Percentiles rank a stretch among this genome's conserved stretches.
Evolutionary conservation across 2,888 invertebrate species (phyloP).

Genomic region (Mimachlamys varia): DNA sequence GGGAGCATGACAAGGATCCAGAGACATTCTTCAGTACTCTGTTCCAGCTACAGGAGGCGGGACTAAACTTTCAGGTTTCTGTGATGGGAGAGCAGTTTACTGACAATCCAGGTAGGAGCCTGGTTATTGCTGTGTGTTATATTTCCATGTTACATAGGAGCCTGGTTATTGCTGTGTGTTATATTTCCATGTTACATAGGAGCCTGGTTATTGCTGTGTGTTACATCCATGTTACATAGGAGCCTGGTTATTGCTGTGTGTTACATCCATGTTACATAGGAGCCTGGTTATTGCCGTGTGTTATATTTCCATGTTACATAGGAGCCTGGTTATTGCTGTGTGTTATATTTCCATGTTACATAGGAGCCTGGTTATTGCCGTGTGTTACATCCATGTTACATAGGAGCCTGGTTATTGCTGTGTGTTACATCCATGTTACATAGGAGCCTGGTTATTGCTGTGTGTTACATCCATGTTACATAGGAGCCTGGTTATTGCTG

Average conservation of each 20-base stretch:
- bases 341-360: no score
- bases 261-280: conserved; percentile 55
- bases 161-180: background rate
- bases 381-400: no score
- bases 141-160: conserved; percentile 56
- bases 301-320: conserved; percentile 52
- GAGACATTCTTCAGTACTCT: conserved; percentile 85
- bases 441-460: conserved; percentile 52
- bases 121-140: background rate
- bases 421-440: no score
- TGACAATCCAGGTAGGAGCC: conserved; percentile 83
- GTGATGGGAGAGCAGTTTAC: conserved; percentile 85
- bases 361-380: conserved; percentile 53
- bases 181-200: conserved; percentile 55
- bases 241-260: background rate
- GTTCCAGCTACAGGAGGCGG: conserved; percentile 80
- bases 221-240: conserved; percentile 55
- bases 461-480: no score
- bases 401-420: conserved; percentile 52
- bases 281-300: background rate
- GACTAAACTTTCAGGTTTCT: conserved; percentile 84
- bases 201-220: background rate
- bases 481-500: conserved; percentile 52
- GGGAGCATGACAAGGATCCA: conserved; percentile 90
- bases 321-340: conserved; percentile 14